Conservation (phyloP, 2,797 vertebrate species). For the Fringilla coelebs region DNA sequence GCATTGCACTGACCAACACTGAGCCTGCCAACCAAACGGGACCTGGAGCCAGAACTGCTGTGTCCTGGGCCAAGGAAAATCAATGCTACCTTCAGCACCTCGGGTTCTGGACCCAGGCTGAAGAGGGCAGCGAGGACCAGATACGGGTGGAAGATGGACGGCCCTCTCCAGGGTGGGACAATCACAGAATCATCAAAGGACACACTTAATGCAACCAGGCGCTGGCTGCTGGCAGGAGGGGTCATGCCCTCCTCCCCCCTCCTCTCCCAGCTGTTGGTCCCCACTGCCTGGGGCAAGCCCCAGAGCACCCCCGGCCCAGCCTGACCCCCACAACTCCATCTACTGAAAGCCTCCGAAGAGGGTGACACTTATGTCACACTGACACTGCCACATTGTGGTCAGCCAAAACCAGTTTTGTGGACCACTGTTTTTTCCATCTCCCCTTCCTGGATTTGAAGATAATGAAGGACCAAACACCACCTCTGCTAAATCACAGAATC, state of each 20-base stretch:
- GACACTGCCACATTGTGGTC: rapidly evolving
- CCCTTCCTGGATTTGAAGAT: background rate
- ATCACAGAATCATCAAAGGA: background rate
- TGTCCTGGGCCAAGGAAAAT: background rate
- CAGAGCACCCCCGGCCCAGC: background rate
- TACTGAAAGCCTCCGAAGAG: background rate
- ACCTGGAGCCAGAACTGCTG: background rate
- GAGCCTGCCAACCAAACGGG: background rate
- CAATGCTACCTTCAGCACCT: background rate
- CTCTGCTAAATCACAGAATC: background rate
- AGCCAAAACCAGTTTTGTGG: background rate
- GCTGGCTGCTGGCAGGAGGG: background rate
- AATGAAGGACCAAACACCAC: slow-evolving; percentile 72
- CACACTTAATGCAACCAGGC: background rate
- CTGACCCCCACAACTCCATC: rapidly evolving
- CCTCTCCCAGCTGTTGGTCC: background rate
- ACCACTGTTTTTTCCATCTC: background rate
- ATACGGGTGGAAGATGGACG: background rate
- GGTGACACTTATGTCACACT: rapidly evolving
- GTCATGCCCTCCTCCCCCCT: background rate
- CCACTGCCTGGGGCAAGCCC: rapidly evolving
- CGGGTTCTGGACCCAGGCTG: rapidly evolving
- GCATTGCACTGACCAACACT: rapidly evolving
- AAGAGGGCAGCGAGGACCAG: background rate
- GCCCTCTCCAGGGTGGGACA: background rate